phyloP scores from a whole-genome alignment of 2,113 vertebrate genomes.

The Eptatretus burgeri region DNA sequence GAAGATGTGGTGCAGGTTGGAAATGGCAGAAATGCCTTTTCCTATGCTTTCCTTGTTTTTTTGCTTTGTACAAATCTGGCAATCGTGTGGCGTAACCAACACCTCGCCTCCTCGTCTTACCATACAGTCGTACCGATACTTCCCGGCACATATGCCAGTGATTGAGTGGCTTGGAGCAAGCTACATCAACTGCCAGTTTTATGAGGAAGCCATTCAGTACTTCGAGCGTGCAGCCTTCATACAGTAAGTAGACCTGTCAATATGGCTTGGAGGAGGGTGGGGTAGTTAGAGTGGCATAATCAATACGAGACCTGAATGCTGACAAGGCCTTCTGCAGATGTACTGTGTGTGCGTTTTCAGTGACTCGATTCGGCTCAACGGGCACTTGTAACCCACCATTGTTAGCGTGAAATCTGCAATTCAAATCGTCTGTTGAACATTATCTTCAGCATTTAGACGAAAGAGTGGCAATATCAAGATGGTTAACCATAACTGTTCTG shows the following conservation, averaged over 20 bases:
- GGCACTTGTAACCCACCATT: not conserved
- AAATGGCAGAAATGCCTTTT: not conserved
- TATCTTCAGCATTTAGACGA: no score
- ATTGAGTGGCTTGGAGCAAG: slow-evolving; percentile 88
- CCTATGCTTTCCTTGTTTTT: not conserved
- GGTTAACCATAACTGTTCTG: no score
- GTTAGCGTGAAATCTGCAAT: not conserved
- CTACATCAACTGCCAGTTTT: slow-evolving; percentile 80
- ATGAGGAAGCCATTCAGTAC: slow-evolving; percentile 88
- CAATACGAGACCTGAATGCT: not conserved
- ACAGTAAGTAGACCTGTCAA: slow-evolving; percentile 36
- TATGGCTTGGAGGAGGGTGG: not conserved
- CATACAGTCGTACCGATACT: slow-evolving; percentile 57
- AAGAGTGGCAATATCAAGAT: no score
- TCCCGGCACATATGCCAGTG: slow-evolving; percentile 70
- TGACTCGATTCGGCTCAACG: not conserved
- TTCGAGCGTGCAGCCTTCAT: slow-evolving; percentile 89
- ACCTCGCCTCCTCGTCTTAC: no score
- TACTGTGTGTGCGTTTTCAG: not conserved
- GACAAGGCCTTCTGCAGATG: not conserved
- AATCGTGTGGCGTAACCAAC: no score
- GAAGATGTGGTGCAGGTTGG: no score
- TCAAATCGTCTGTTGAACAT: not conserved
- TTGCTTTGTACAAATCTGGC: no score
- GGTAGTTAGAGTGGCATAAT: not conserved